Evolutionary conservation across 2,888 invertebrate species (phyloP).

Genomic region (Zeuzera pyrina): DNA sequence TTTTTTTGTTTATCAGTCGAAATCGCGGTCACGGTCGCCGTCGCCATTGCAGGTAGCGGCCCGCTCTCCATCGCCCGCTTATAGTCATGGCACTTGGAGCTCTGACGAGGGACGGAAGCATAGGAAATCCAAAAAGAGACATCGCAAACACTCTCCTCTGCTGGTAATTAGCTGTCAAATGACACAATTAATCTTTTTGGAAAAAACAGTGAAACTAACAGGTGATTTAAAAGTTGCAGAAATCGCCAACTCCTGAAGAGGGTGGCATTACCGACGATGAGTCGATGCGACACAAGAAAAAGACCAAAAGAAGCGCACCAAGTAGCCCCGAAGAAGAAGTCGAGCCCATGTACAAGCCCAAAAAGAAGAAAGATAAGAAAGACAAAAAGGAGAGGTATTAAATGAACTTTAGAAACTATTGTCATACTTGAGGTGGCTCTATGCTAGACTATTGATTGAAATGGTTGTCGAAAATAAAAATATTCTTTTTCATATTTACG

Average conservation of each 20-base stretch:
- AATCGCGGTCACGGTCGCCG: constrained; percentile 38
- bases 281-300: constrained; percentile 52
- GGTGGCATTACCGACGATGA: constrained; percentile 56
- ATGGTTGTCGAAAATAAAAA: background rate
- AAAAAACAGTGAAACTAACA: background rate
- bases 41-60: constrained; percentile 25
- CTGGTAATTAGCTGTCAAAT: constrained; percentile 31
- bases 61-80: constrained; percentile 34
- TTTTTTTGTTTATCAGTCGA: too few species aligned
- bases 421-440: too few species aligned
- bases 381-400: constrained; percentile 57
- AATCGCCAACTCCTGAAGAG: constrained; percentile 57
- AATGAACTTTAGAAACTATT: too few species aligned
- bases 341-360: constrained; percentile 45
- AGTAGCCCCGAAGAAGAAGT: constrained; percentile 44
- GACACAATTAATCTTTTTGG: background rate
- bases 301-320: constrained; percentile 57
- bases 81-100: constrained; percentile 35
- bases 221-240: constrained; percentile 21
- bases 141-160: constrained; percentile 69
- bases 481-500: too few species aligned
- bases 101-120: constrained; percentile 51
- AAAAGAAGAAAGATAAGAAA: constrained; percentile 67
- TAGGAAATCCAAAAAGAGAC: constrained; percentile 74
- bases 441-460: background rate